These are phyloP conservation scores for Zaprionus gabonicus DNA, from an alignment of 1,140 invertebrate genomes.

Conservation along the genomic window DNA sequence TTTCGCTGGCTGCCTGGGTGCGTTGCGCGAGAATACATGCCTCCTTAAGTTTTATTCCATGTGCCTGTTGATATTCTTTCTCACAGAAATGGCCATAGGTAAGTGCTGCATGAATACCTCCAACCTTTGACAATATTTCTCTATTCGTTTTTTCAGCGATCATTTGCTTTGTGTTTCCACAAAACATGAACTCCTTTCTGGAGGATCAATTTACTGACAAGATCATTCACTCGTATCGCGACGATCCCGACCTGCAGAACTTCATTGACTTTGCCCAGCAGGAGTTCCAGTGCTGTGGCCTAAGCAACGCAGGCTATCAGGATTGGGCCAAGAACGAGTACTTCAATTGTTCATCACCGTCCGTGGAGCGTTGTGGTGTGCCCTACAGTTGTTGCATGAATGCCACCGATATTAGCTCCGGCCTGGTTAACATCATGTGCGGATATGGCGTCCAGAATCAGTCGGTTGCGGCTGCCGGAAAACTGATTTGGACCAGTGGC, in stretches of 20 bases:
- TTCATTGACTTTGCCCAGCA: conserved; percentile 97
- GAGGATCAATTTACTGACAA: conserved; percentile 94
- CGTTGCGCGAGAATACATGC: conserved; percentile 96
- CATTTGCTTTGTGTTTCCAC: conserved; percentile 95
- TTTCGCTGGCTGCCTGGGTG: conserved; percentile 95
- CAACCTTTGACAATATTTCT: neutral
- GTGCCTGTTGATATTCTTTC: conserved; percentile 93
- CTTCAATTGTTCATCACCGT: conserved; percentile 96
- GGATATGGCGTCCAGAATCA: conserved; percentile 93
- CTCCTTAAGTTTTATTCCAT: conserved; percentile 97
- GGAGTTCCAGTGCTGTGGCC: conserved; percentile 96
- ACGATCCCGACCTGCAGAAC: conserved; percentile 96
- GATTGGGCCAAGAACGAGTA: conserved; percentile 98
- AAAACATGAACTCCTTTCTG: conserved; percentile 92
- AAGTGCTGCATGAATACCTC: conserved; percentile 1
- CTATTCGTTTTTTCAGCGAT: conserved; percentile 86
- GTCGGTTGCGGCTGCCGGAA: conserved; percentile 92
- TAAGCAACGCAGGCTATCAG: conserved; percentile 94
- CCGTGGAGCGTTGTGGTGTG: conserved; percentile 95
- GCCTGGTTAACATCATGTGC: conserved; percentile 95
- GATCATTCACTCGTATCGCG: conserved; percentile 92
- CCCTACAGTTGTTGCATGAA: conserved; percentile 97
- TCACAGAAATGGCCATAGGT: conserved; percentile 93
- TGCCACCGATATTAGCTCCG: conserved; percentile 93
- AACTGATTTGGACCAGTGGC: conserved; percentile 94